These are phyloP conservation scores for Melanogrammus aeglefinus DNA, from an alignment of 2,797 vertebrate species.

Conservation along the genomic window DNA sequence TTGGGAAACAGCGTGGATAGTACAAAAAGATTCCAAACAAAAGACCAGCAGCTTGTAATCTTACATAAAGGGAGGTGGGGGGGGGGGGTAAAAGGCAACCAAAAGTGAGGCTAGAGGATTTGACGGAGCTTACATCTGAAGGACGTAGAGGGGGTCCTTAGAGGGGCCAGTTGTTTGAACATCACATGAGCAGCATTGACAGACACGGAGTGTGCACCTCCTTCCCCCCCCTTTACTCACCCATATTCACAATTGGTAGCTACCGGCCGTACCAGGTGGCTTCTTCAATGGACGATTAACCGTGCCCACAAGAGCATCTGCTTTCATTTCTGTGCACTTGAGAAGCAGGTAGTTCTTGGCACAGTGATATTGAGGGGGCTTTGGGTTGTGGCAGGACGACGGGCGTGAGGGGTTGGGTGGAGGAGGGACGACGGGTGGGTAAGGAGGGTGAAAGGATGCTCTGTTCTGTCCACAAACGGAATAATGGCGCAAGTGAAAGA, in stretches of 20 bases:
- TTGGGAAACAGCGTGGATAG: constrained; percentile 39
- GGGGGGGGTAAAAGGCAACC: constrained; percentile 33
- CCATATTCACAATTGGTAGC: constrained; percentile 66
- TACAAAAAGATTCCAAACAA: constrained; percentile 47
- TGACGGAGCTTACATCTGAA: constrained; percentile 60
- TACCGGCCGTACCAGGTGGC: constrained; percentile 52
- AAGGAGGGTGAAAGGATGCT: neutral
- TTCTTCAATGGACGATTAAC: constrained; percentile 72
- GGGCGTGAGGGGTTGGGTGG: neutral
- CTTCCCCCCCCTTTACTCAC: constrained; percentile 46
- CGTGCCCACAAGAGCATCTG: constrained; percentile 57
- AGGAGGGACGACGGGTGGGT: neutral
- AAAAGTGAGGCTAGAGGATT: constrained; percentile 60
- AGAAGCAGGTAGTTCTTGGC: constrained; percentile 63
- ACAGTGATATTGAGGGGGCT: constrained; percentile 37
- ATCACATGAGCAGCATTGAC: constrained; percentile 56
- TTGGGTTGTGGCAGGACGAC: neutral
- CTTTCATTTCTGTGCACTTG: constrained; percentile 62
- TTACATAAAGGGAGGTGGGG: constrained; percentile 52
- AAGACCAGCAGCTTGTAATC: constrained; percentile 61
- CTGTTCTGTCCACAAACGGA: constrained; percentile 49
- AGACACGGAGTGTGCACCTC: constrained; percentile 20
- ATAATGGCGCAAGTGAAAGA: constrained; percentile 34
- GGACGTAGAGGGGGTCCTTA: constrained; percentile 43
- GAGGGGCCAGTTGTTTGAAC: constrained; percentile 48